These are phyloP conservation scores for Heterodera carotae DNA, from an alignment of 1,140 invertebrate genomes.

Conservation along the genomic window DNA sequence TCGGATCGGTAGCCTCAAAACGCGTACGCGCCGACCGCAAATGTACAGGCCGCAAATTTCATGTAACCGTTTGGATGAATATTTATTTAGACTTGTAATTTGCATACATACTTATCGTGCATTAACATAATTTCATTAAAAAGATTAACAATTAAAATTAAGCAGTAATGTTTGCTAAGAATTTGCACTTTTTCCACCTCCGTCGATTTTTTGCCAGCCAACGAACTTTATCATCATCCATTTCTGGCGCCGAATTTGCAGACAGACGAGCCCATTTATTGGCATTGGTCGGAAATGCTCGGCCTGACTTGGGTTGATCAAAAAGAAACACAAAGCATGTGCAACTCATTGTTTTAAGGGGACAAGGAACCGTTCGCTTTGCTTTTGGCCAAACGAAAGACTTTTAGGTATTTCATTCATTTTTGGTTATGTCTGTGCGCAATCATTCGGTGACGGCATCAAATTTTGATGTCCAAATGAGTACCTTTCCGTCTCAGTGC, in stretches of 20 bases:
- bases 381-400: conserved; percentile 16
- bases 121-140: too few relatives aligned
- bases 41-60: too few relatives aligned
- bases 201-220: too few relatives aligned
- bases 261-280: conserved; percentile 18
- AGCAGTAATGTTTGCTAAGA: too few relatives aligned
- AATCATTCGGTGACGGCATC: too few relatives aligned
- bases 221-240: conserved; percentile 21
- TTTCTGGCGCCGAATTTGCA: conserved; percentile 31
- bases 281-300: conserved; percentile 1
- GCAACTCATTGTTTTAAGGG: neutral
- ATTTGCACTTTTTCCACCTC: conserved; percentile 64
- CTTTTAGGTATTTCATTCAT: neutral
- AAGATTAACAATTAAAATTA: too few relatives aligned
- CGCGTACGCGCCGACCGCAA: too few relatives aligned
- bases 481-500: conserved; percentile 33
- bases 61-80: too few relatives aligned
- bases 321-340: neutral
- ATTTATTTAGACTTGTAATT: too few relatives aligned
- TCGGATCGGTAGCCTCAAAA: too few relatives aligned
- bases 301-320: neutral
- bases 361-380: conserved; percentile 11
- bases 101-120: too few relatives aligned
- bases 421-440: neutral
- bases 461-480: neutral